Base-by-base conservation (phyloP, 2,888 invertebrate species). In the Acronicta aceris region DNA sequence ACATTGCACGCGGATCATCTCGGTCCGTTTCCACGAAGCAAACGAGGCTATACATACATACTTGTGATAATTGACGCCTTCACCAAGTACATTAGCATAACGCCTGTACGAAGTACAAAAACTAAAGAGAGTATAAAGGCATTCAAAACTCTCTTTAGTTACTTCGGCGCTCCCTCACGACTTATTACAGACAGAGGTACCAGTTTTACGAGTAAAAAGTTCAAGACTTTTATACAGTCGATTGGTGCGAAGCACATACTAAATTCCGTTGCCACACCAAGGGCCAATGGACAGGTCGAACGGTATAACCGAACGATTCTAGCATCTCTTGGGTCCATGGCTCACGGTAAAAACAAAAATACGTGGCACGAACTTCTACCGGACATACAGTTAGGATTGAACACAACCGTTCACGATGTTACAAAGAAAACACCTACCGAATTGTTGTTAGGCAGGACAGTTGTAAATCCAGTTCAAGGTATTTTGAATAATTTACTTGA, bases 111-210 rank as follows among this genome's bases (percentile, higher is more conserved):
- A 0, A 55, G 42, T 16, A 55, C 55, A 1, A 61, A 61, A 52
- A 41, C 49, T 8, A 4, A 21, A 4, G 21, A 27, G 0, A 56
- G 36, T 25, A 56, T 61, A 6, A 56, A 16, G 5, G 33, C 27
- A 3, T 17, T 55, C 21, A 15, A 25, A 47, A 10, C 41, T 30
- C 7, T 36, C 10, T 10, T 51, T 17, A 52, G 56, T 6, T 48
- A 55, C 7, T 57, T 57, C 40, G 52, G 57, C 0, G 4, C 42
- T 0, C 59, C 59, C 0, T 45, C 10, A 2, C 25, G 59, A 5
- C 42, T 60, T 0, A 43, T 60, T 16, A 60, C 62, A 8, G 57
- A 62, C 48, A 43, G 17, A 4, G 61, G 61, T 2, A 36, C 13
- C 12, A 13, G 36, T 12, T 36, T 36, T 13, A 36, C 36, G 5